These are phyloP conservation scores for Clamator glandarius DNA, from an alignment of 2,797 vertebrate species.

Conservation along the genomic window DNA sequence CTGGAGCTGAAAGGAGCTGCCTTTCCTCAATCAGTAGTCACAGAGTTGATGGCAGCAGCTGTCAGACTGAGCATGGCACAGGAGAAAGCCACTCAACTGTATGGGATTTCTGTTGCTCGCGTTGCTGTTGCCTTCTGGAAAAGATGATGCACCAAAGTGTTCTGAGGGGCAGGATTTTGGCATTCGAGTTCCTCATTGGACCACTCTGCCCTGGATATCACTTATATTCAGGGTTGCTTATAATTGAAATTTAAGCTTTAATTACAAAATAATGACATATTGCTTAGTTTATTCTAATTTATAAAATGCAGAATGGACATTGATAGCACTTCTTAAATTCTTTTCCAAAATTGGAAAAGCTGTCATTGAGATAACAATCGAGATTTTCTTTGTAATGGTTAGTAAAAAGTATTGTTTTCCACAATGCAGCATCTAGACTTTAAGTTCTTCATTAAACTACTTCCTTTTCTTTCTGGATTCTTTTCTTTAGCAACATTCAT, in stretches of 20 bases:
- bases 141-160: not conserved
- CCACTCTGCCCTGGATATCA: not conserved
- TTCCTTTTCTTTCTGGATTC: not conserved
- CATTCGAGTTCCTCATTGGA: not conserved
- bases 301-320: not conserved
- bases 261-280: not conserved
- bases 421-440: not conserved
- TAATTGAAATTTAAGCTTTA: not conserved
- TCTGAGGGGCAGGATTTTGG: fast-evolving
- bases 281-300: not conserved
- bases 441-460: not conserved
- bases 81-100: not conserved
- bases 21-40: not conserved
- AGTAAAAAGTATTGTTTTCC: not conserved
- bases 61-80: not conserved
- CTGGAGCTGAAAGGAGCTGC: not conserved
- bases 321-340: not conserved
- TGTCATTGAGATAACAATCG: not conserved
- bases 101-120: not conserved
- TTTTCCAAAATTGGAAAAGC: not conserved
- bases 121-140: not conserved
- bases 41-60: not conserved
- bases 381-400: not conserved
- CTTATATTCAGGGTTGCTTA: not conserved
- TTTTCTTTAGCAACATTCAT: not conserved